Base-by-base conservation (phyloP, 2,888 invertebrate species). In the Morpho achilles region DNA sequence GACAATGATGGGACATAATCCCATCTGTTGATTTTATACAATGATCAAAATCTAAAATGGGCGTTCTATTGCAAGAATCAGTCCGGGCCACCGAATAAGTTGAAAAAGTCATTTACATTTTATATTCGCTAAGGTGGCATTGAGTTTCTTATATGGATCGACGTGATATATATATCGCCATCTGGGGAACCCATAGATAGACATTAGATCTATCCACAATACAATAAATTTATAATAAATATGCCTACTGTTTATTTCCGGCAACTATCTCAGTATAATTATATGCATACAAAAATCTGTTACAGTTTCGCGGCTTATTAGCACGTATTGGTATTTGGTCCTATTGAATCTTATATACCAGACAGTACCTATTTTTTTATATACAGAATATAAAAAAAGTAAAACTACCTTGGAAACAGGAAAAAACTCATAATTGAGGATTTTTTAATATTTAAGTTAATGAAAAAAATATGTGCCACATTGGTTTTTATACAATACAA, bases 31-130 rank as follows among this genome's bases (percentile, higher is more conserved):
- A 82, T 81, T 87, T 82, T 89, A 89, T 88, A 89, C 78, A 76
- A 73, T 69, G 75, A 72, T 77, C 76, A 80, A 55, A 76, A 71
- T 77, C 83, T 63, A 77, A 87, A 82, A 82, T 84, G 79, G 83
- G 81, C 78, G 82, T 87, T 83, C 80, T 81, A 85, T 82, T 80
- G 74, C 80, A 79, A 77, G 74, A 82, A 83, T 75, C 75, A 72
- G 72, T 82, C 74, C 75, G 73, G 72, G 76, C 69, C 68, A 69
- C 76, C 72, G 73, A 75, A 78, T 75, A 80, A 74, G 77, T 75
- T 77, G 73, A 80, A 83, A 87, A 87, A 87, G 84, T 77, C 71
- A 88, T 88, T 87, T 87, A 85, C 75, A 78, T 66, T 63, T 65
- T 63, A 50, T 63, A 56, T 79, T 79, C 78, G 80, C 81, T 77